Evolutionary conservation across 2,888 invertebrate genomes (phyloP), one percentile per base, ranked within the genome.

Genomic region (Schrankia costaestrigalis): DNA sequence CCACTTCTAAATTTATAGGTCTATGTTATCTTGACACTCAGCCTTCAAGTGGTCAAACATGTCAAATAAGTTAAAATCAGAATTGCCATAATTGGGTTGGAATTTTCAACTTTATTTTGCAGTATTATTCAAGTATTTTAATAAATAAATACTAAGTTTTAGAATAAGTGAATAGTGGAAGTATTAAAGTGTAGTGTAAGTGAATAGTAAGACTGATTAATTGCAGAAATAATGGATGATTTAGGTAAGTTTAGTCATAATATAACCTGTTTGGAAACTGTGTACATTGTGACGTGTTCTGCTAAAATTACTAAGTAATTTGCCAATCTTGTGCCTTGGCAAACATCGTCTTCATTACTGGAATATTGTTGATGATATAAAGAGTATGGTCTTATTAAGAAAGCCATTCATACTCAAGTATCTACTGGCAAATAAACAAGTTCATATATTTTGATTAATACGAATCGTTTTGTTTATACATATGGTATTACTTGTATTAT

Each of bases 201-300:
- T 56, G 46, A 41, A 41, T 31, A 36, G 39, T 26, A 35, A 42
- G 32, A 35, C 35, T 38, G 51, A 26, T 22, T 44, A 42, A 38
- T 45, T 44, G 31, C 36, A 40, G 44, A 46, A 47, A 61, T 53
- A 53, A 89, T 89, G 88, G 88, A 89, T 61, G 88, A 89, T 71
- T 72, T 89, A 56, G 88, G 88, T 89, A 62, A 82, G 87, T 84
- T 71, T 50, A 56, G 35, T 73, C 72, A 78, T 81, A 82, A 80
- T 76, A 78, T 82, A 86, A 85, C 85, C 83, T 81, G 85, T 86
- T 86, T 80, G 50, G 35, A 56, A 65, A 63, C 63, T 68, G 58
- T 59, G 50, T 54, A 59, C 44, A 41, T 53, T 56, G 69, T 84
- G 83, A 84, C 83, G 83, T 83, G 80, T 78, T 77, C 72, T 69